Base-by-base conservation (phyloP, 2,797 vertebrate species). In the Netta rufina region DNA sequence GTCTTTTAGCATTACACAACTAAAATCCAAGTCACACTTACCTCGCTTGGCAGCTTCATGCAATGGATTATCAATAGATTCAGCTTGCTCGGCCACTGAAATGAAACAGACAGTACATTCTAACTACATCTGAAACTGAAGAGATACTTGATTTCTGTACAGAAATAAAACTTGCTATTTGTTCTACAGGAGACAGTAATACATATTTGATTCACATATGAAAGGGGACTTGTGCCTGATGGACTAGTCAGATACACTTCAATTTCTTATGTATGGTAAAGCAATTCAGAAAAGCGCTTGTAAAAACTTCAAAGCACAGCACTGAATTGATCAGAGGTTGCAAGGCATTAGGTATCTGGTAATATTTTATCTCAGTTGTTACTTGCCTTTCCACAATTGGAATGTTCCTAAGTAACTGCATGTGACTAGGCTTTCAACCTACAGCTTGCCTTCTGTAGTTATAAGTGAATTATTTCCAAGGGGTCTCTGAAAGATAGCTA, bases 31-130 rank as follows among this genome's bases (percentile, higher is more conserved):
- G 85, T 56, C 80, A 94, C 30, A 90, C 97, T 64, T 94, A 99
- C 99, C 99, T 98, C 99, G 98, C 97, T 99, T 99, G 88, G 99
- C 99, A 93, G 99, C 99, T 97, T 99, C 99, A 25, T 99, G 99
- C 97, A 99, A 97, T 65, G 99, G 99, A 95, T 99, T 99, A 96
- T 99, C 99, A 82, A 99, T 99, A 49, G 99, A 99, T 94, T 99
- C 99, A 22, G 99, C 99, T 92, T 99, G 98, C 84, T 99, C 99
- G 30, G 99, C 99, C 98, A 99, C 99, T 99, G 96, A 79, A 97
- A 85, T 13, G 39, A 84, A 96, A 87, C 43, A 62, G 72, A 64
- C 64, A 58, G 60, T 82, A 78, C 84, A 92, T 81, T 92, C 58
- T 89, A 89, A 84, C 43, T 79, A 71, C 17, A 79, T 92, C 47